Evolutionary conservation across 2,113 vertebrate genomes (phyloP).

Genomic region (Chloropsis cyanopogon): DNA sequence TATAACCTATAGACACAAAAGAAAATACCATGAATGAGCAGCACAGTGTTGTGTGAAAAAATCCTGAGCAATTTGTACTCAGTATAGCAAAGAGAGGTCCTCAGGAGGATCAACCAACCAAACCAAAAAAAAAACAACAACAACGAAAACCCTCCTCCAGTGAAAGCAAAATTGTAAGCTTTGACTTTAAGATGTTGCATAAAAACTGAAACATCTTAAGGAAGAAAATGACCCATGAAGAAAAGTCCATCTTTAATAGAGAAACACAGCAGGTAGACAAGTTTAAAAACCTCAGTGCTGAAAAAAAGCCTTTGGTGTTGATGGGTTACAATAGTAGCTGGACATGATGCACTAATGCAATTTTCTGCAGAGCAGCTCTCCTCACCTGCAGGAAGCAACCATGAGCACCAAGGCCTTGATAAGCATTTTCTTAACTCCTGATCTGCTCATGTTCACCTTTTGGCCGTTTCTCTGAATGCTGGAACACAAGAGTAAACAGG

Average conservation of each 20-base stretch:
- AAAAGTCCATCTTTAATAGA: neutral
- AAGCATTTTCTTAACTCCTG: neutral
- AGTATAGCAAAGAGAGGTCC: neutral
- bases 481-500: neutral
- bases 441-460: fast-evolving
- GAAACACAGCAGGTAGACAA: neutral
- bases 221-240: neutral
- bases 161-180: neutral
- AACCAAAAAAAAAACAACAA: neutral
- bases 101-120: neutral
- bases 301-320: neutral
- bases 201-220: neutral
- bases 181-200: neutral
- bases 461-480: too few species aligned
- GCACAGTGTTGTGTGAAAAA: neutral
- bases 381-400: neutral
- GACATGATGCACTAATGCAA: fast-evolving
- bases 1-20: neutral
- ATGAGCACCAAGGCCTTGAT: fast-evolving
- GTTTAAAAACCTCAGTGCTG: neutral
- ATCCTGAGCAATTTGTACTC: neutral
- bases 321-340: neutral
- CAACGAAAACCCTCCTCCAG: neutral
- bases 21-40: neutral
- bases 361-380: neutral